A percentile compares a stretch with the other conserved stretches of the same genome.
Conservation (phyloP, 2,113 vertebrate species). For the Sorex araneus region DNA sequence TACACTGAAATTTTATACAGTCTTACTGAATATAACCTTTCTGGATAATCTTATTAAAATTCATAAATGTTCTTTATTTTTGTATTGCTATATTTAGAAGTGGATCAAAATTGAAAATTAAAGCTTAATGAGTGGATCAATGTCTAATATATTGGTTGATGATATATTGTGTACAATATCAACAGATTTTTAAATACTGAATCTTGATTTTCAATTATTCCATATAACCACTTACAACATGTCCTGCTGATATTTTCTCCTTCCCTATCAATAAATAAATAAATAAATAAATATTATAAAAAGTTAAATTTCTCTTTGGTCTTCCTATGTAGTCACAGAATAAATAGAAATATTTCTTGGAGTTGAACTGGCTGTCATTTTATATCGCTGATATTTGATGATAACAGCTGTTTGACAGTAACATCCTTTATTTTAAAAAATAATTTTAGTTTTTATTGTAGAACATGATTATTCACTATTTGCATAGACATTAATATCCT, state of each 20-base stretch:
- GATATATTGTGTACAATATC: not conserved
- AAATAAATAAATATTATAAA: not conserved
- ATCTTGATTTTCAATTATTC: not conserved
- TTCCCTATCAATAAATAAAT: not conserved
- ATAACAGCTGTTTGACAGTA: not conserved
- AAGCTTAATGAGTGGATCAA: too few species aligned
- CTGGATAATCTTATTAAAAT: not conserved
- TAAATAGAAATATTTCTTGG: constrained; percentile 13
- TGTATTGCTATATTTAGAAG: not conserved
- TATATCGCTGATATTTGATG: not conserved
- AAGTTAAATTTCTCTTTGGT: not conserved
- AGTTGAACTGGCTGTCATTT: not conserved
- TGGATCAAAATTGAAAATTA: not conserved
- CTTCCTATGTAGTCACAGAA: constrained; percentile 8
- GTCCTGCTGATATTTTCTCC: not conserved
- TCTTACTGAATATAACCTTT: not conserved
- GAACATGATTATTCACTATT: not conserved
- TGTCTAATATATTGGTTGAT: not conserved
- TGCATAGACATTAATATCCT: not conserved
- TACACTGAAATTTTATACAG: not conserved
- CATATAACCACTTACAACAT: not conserved
- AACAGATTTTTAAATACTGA: constrained; percentile 17
- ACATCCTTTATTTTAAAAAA: not conserved
- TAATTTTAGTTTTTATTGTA: not conserved
- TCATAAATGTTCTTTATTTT: not conserved